Conservation (phyloP, 1,140 invertebrate species). For the Conus ventricosus region DNA sequence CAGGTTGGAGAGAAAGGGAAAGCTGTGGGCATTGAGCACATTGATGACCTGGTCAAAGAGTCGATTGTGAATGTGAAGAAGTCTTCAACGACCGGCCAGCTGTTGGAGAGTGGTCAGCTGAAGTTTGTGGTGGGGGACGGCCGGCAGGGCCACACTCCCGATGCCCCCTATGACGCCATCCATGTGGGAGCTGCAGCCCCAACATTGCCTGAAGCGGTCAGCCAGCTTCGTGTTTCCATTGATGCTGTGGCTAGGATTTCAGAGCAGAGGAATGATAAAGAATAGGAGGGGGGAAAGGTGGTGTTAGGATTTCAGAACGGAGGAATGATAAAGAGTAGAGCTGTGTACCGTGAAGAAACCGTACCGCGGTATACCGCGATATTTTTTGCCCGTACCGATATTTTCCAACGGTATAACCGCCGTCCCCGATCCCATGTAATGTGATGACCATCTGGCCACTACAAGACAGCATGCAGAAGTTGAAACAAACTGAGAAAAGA, state of each 20-base stretch:
- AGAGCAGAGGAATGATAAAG: no score
- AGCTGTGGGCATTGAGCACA: slow-evolving; percentile 94
- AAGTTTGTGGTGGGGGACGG: slow-evolving; percentile 86
- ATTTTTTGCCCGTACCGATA: no score
- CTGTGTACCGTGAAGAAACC: no score
- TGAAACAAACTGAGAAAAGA: no score
- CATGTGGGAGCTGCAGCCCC: slow-evolving; percentile 95
- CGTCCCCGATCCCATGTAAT: no score
- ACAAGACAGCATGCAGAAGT: no score
- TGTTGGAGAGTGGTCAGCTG: slow-evolving; percentile 66
- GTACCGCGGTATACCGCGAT: no score
- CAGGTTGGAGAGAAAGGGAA: slow-evolving; percentile 83
- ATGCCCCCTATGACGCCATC: slow-evolving; percentile 92
- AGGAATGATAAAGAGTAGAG: no score
- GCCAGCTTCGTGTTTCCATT: slow-evolving; percentile 21
- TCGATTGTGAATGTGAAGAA: slow-evolving; percentile 86
- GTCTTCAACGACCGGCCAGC: slow-evolving; percentile 78
- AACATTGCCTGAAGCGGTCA: slow-evolving; percentile 80
- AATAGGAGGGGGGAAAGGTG: no score
- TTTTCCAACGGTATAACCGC: no score
- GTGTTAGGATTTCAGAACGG: no score
- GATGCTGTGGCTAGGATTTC: not conserved
- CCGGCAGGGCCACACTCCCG: slow-evolving; percentile 82
- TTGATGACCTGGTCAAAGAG: slow-evolving; percentile 86
- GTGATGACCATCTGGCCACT: no score